A percentile compares a stretch with the other conserved stretches of the same genome.
Conservation (phyloP, 2,888 invertebrate species). For the Mythimna loreyi region DNA sequence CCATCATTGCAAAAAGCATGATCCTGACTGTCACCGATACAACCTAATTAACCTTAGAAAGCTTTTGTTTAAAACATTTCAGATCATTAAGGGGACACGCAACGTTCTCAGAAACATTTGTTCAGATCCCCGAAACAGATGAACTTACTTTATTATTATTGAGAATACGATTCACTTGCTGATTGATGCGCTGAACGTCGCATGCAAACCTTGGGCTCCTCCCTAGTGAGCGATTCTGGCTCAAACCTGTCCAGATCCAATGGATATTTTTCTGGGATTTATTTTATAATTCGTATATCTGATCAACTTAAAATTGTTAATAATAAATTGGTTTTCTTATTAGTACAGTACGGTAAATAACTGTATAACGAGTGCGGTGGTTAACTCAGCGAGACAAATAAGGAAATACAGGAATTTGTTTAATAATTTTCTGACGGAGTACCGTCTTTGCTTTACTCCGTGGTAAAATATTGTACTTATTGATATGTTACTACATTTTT, state of each 20-base stretch:
- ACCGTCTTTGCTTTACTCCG: neutral
- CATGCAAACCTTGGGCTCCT: conserved; percentile 70
- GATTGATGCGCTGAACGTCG: conserved; percentile 78
- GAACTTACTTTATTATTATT: conserved; percentile 81
- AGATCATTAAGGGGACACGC: conserved; percentile 68
- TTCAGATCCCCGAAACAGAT: conserved; percentile 79
- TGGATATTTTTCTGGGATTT: conserved; percentile 46
- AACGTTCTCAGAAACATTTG: conserved; percentile 80
- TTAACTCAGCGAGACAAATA: conserved; percentile 24
- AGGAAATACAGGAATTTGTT: conserved; percentile 30
- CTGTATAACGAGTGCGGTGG: neutral
- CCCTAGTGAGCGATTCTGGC: conserved; percentile 54
- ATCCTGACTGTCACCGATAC: conserved; percentile 54
- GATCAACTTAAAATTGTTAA: conserved; percentile 47
- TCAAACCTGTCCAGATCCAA: conserved; percentile 42
- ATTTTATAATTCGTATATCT: conserved; percentile 48
- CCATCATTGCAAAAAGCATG: conserved; percentile 38
- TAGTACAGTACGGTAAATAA: conserved; percentile 7
- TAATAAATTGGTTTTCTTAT: conserved; percentile 47
- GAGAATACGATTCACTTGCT: conserved; percentile 69
- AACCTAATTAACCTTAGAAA: conserved; percentile 63
- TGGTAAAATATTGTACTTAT: conserved; percentile 3
- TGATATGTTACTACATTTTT: neutral
- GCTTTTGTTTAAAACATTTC: conserved; percentile 64
- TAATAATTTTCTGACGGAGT: conserved; percentile 22